phyloP scores from a whole-genome alignment of 2,888 invertebrate species.

The Hyppa rectilinea region DNA sequence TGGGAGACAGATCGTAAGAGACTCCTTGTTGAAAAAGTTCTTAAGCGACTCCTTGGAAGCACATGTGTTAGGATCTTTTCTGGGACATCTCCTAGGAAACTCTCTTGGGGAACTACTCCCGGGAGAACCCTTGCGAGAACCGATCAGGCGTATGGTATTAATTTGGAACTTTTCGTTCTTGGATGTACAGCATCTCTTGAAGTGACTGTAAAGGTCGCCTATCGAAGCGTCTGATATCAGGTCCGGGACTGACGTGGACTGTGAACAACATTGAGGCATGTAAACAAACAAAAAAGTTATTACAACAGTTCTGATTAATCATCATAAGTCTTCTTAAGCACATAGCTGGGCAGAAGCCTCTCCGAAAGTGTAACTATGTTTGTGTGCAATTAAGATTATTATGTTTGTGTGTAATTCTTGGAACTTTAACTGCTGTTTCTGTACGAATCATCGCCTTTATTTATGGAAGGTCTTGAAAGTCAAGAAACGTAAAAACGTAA shows the following conservation, averaged over 20 bases:
- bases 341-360: not conserved
- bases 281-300: not conserved
- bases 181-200: constrained; percentile 25
- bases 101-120: not conserved
- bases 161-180: constrained; percentile 19
- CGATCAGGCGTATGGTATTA: not conserved
- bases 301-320: not conserved
- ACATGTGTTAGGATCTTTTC: not conserved
- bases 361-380: too few species aligned
- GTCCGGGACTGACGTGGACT: constrained; percentile 56
- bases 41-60: not conserved
- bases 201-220: constrained; percentile 26
- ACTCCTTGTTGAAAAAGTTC: constrained; percentile 20
- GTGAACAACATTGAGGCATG: constrained; percentile 2
- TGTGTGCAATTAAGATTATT: not conserved
- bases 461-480: not conserved
- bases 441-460: not conserved
- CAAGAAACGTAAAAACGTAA: not conserved
- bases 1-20: not conserved
- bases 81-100: not conserved
- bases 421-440: not conserved
- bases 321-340: not conserved
- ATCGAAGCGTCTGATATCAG: constrained; percentile 59
- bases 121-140: not conserved
- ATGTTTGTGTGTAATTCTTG: not conserved